Conservation (phyloP, 53 echinoderm and acorn worm species). For the Crossaster papposus region DNA sequence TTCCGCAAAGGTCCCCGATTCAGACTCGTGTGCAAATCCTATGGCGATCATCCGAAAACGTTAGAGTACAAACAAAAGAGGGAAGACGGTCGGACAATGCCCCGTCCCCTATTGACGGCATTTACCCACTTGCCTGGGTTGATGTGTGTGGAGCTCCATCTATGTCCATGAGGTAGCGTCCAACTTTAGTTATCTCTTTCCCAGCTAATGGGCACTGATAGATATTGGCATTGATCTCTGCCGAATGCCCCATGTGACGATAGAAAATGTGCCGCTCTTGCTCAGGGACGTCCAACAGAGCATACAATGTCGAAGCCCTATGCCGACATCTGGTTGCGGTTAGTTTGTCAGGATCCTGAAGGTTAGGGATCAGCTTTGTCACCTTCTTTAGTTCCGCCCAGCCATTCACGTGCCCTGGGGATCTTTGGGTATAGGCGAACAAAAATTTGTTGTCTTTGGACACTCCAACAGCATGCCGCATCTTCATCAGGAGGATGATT, state of each 20-base stretch:
- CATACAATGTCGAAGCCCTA: slow-evolving; percentile 62
- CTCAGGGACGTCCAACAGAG: slow-evolving; percentile 53
- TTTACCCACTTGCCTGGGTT: too few species aligned
- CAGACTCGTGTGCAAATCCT: too few species aligned
- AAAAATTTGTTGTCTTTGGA: not conserved
- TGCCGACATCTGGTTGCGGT: slow-evolving; percentile 68
- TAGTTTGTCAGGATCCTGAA: not conserved
- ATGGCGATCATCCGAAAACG: too few species aligned
- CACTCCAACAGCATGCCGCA: not conserved
- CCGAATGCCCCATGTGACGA: slow-evolving; percentile 73
- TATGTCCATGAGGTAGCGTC: not conserved
- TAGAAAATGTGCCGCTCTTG: slow-evolving; percentile 20
- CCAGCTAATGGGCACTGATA: slow-evolving; percentile 71
- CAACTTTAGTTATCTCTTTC: slow-evolving; percentile 22
- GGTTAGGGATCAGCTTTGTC: not conserved
- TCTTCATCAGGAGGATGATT: not conserved
- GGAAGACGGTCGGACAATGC: too few species aligned
- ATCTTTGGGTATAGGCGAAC: slow-evolving; percentile 20
- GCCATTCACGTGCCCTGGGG: slow-evolving; percentile 1
- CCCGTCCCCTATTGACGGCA: too few species aligned
- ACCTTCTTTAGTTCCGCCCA: slow-evolving; percentile 9
- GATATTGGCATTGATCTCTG: slow-evolving; percentile 57
- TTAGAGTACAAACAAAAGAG: too few species aligned
- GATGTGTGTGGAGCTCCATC: slow-evolving; percentile 8
- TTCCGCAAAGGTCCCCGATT: too few species aligned